Conservation (phyloP, 1,140 invertebrate genomes). For the Pachyrhynchus sulphureomaculatus region DNA sequence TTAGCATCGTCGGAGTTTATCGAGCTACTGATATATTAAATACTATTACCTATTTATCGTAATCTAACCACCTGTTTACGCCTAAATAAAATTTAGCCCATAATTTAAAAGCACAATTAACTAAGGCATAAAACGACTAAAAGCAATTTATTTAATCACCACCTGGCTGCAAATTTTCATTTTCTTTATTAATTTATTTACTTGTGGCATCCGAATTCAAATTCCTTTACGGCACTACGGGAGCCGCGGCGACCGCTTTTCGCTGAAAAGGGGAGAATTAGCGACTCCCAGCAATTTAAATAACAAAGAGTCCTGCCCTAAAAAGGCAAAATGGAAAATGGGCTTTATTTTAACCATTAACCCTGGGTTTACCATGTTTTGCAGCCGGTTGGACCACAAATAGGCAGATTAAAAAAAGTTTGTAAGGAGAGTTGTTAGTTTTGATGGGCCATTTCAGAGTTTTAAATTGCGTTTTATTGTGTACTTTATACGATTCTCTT, state of each 20-base stretch:
- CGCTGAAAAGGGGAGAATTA: slow-evolving; percentile 23
- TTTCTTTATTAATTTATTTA: slow-evolving; percentile 33
- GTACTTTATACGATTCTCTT: too few species aligned
- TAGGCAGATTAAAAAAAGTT: slow-evolving; percentile 13
- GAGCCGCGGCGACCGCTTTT: background rate
- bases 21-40: background rate
- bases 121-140: background rate
- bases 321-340: slow-evolving; percentile 28
- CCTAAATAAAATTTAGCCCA: background rate
- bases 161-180: slow-evolving; percentile 26
- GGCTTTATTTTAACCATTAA: slow-evolving; percentile 30
- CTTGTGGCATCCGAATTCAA: slow-evolving; percentile 31
- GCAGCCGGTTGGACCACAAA: slow-evolving; percentile 22
- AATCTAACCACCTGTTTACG: background rate
- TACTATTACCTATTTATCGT: background rate
- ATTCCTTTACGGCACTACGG: slow-evolving; percentile 14
- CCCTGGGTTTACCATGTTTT: slow-evolving; percentile 24
- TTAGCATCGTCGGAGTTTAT: background rate
- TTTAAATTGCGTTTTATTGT: too few species aligned
- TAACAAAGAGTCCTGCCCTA: slow-evolving; percentile 15
- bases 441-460: too few species aligned
- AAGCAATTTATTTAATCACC: slow-evolving; percentile 22
- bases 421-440: too few species aligned
- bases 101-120: background rate
- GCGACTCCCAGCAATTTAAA: slow-evolving; percentile 22